Base-by-base conservation (phyloP, 2,797 vertebrate genomes). In the Phataginus tetradactyla region DNA sequence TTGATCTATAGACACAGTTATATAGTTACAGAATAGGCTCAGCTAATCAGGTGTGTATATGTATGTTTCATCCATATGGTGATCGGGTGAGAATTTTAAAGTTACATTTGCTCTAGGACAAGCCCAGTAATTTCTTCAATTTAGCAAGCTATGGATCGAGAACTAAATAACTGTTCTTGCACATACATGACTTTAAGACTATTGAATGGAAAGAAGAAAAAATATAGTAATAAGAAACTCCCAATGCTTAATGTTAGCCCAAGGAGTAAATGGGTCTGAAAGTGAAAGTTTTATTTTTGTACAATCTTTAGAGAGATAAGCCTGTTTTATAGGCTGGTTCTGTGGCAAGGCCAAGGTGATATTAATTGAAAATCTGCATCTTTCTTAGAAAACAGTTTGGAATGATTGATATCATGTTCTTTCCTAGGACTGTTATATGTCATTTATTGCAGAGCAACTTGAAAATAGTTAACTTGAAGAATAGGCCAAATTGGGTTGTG, bases 371-470 rank as follows among this genome's bases (percentile, higher is more conserved):
- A 37, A 66, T 68, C 27, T 90, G 39, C 2, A 49, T 84, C 68
- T 51, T 37, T 25, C 66, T 69, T 75, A 55, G 34, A 74, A 69
- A 37, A 27, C 8, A 90, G 3, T 25, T 79, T 15, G 7, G 2
- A 8, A 61, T 74, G 68, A 84, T 49, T 51, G 39, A 66, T 51
- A 53, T 32, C 8, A 57, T 57, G 63, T 21, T 23, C 34, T 32
- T 64, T 69, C 15, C 57, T 32, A 57, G 18, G 0, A 42, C 7
- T 34, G 23, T 51, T 75, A 2, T 8, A 45, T 77, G 55, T 88
- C 84, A 69, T 61, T 95, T 72, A 86, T 51, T 49, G 68, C 13
- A 87, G 64, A 74, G 96, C 34, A 86, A 72, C 91, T 90, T 86
- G 71, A 25, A 71, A 63, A 75, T 87, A 57, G 13, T 23, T 78